Evolutionary conservation across 1,140 invertebrate genomes (phyloP), one percentile per base, ranked within the genome.

Genomic region (Phymorhynchus buccinoides): DNA sequence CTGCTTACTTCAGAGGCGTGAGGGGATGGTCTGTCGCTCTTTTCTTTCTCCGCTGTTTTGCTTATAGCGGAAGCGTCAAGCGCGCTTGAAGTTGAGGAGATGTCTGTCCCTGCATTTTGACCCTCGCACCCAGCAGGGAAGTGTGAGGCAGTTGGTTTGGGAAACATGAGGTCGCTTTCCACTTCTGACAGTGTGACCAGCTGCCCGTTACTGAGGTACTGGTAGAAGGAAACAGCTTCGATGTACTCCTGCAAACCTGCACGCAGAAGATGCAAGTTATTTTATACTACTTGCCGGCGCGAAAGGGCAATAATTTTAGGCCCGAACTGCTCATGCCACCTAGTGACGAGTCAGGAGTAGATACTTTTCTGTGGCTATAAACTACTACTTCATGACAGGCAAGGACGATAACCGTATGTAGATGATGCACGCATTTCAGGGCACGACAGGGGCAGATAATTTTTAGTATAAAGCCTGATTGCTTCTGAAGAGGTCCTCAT

Each of bases 221-320:
- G 94, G 86, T 95, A 95, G 89, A 97, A 97, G 12, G 96, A 96
- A 30, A 96, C 93, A 0, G 97, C 97, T 94, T 98, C 97, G 84
- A 98, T 94, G 87, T 96, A 98, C 93, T 98, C 97, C 91, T 98
- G 97, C 27, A 98, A 92, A 18, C 97, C 97, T 87, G 94, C 91
- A 56, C 90, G 87, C 35, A 85, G 14, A 73, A 87, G 80, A 85
- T 85, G 83, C 32, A 73, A 22, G 37, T 83, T 35, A 71, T 32
- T 44, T 22, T 22, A 35, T 82, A 37, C 37, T 48, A 42, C 44
- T 35, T 80, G n/a, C n/a, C n/a, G n/a, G n/a, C n/a, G n/a, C n/a
- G n/a, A n/a, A n/a, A n/a, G n/a, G n/a, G n/a, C n/a, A n/a, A n/a
- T n/a, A n/a, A n/a, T n/a, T n/a, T n/a, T n/a, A n/a, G n/a, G n/a